Evolutionary conservation across 1,140 invertebrate genomes (phyloP).

Genomic region (Drosophila littoralis): DNA sequence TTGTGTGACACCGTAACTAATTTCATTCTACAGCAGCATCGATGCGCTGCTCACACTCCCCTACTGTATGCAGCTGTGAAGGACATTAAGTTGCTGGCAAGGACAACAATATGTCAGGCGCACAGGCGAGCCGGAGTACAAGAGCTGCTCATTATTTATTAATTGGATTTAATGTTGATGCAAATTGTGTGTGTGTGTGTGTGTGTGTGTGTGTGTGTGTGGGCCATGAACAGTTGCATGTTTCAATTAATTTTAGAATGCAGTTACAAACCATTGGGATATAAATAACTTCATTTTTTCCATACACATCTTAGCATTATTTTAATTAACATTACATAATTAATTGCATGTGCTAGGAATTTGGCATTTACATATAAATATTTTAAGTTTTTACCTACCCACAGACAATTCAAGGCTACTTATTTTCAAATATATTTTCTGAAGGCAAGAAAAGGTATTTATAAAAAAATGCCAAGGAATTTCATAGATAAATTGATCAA

Average conservation of each 20-base stretch:
- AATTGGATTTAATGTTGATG: conserved; percentile 38
- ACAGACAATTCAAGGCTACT: not conserved
- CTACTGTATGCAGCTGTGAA: conserved; percentile 23
- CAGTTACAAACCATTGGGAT: not conserved
- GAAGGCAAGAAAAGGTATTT: not conserved
- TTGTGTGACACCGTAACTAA: conserved; percentile 54
- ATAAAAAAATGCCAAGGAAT: not conserved
- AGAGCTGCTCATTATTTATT: conserved; percentile 50
- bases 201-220: conserved; percentile 1
- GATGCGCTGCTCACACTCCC: not conserved
- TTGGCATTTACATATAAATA: conserved; percentile 20
- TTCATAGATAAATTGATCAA: not conserved
- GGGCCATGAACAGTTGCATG: conserved; percentile 6
- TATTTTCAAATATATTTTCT: not conserved
- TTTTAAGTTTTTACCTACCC: conserved; percentile 12
- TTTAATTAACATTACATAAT: conserved; percentile 44
- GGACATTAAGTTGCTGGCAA: conserved; percentile 34
- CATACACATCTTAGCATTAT: conserved; percentile 4
- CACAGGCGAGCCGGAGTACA: conserved; percentile 7
- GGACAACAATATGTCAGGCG: conserved; percentile 24
- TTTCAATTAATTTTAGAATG: conserved; percentile 30
- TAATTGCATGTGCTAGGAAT: not conserved
- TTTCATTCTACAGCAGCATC: conserved; percentile 25
- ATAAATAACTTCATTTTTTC: conserved; percentile 1
- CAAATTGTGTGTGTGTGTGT: conserved; percentile 14